A percentile compares a stretch with the other conserved stretches of the same genome.
phyloP scores from a whole-genome alignment of 2,888 invertebrate species.

The Brachyopa scutellaris region DNA sequence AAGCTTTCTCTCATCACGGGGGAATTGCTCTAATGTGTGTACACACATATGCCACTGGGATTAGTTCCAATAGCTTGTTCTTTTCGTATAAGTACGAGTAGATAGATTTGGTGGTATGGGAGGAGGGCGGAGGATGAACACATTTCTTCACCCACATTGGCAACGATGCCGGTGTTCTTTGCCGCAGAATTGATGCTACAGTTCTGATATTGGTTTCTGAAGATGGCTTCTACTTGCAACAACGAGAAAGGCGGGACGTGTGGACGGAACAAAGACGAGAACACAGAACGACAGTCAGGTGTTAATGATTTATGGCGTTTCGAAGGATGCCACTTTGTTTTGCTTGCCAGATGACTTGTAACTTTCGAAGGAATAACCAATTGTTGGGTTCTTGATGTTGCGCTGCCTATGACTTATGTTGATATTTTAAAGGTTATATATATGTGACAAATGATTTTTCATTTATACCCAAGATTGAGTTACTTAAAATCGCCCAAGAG shows the following conservation, averaged over 20 bases:
- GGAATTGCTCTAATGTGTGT: constrained; percentile 42
- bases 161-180: constrained; percentile 45
- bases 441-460: constrained; percentile 1
- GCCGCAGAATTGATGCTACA: constrained; percentile 62
- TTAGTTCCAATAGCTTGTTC: constrained; percentile 70
- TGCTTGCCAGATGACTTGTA: constrained; percentile 64
- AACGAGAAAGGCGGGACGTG: not conserved
- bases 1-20: constrained; percentile 25
- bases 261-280: not conserved
- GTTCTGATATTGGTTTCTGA: constrained; percentile 57
- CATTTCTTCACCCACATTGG: constrained; percentile 39
- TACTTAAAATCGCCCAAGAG: constrained; percentile 17
- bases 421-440: not conserved
- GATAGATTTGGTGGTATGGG: constrained; percentile 14
- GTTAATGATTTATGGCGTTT: constrained; percentile 44
- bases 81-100: constrained; percentile 48
- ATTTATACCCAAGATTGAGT: constrained; percentile 3
- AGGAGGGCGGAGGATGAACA: not conserved
- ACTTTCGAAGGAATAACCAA: constrained; percentile 34
- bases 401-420: constrained; percentile 7
- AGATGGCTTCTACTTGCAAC: constrained; percentile 62
- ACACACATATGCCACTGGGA: constrained; percentile 57
- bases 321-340: constrained; percentile 53
- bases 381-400: too few relatives aligned
- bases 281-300: constrained; percentile 46